A percentile compares a stretch with the other conserved stretches of the same genome.
Conservation (phyloP, 2,113 vertebrate genomes). For the Nannospalax galili region DNA sequence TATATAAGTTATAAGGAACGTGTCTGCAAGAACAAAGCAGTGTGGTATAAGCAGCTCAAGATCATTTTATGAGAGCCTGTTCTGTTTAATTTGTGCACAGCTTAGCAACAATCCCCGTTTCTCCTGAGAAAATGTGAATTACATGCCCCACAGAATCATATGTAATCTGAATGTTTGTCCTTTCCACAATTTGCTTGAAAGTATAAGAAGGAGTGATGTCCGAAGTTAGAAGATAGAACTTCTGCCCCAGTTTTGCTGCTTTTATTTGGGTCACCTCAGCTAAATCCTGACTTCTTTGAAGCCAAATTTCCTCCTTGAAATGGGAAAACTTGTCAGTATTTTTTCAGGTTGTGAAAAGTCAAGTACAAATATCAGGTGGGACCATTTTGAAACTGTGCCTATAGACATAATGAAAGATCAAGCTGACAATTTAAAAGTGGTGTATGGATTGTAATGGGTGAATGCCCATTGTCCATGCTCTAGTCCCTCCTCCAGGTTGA, state of each 20-base stretch:
- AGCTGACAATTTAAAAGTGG: neutral
- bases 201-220: neutral
- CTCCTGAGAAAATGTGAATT: neutral
- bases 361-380: neutral
- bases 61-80: neutral
- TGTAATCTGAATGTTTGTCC: neutral
- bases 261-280: neutral
- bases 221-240: neutral
- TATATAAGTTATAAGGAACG: slow-evolving; percentile 36
- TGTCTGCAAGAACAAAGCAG: slow-evolving; percentile 57
- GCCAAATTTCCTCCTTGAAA: neutral
- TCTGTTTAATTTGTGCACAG: neutral
- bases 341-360: neutral
- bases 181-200: slow-evolving; percentile 1
- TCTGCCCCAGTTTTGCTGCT: neutral
- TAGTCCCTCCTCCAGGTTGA: accelerated
- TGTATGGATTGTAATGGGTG: neutral
- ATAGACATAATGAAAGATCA: neutral
- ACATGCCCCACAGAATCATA: neutral
- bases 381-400: neutral
- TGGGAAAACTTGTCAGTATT: neutral
- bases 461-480: accelerated
- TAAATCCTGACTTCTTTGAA: neutral
- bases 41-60: slow-evolving; percentile 7
- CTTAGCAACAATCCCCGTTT: neutral